Evolutionary conservation across 2,797 vertebrate genomes (phyloP), one percentile per base, ranked within the genome.

Genomic region (Chelonia mydas): DNA sequence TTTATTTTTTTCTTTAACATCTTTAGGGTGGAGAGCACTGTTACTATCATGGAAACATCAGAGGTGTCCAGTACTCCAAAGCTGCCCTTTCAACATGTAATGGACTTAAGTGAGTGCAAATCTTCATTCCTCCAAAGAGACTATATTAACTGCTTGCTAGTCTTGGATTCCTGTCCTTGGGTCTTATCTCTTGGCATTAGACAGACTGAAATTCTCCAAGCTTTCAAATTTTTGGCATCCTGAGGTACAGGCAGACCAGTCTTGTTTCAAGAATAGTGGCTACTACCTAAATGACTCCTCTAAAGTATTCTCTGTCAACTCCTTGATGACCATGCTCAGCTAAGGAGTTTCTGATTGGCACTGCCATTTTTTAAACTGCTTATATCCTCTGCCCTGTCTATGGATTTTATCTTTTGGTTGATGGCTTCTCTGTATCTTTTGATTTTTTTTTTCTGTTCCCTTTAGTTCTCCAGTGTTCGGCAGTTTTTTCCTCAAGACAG

Each of bases 11-110:
- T 92, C 93, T 85, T 81, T 83, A 89, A 95, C 7, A 84, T 50
- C 90, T 80, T 78, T 90, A 99, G 99, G 99, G 99, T 9, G 99
- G 99, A 96, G 99, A 99, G 85, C 99, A 99, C 97, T 99, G 99
- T 96, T 99, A 99, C 97, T 99, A 99, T 97, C 99, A 99, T 3
- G 99, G 99, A 88, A 98, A 98, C 97, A 98, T 99, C 98, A 99
- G 99, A 98, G 99, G 99, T 45, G 97, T 98, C 83, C 96, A 98
- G 87, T 97, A 98, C 90, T 99, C 99, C 96, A 99, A 92, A 89
- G 99, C 98, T 90, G 99, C 99, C 93, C 97, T 99, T 97, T 99
- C 99, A 37, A 99, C 99, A 87, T 99, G 99, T 98, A 99, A 99
- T 55, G 99, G 99, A 95, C 99, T 99, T 98, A 99, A 99, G 99